Base-by-base conservation (phyloP, 1,140 invertebrate genomes). In the Achatina immaculata region DNA sequence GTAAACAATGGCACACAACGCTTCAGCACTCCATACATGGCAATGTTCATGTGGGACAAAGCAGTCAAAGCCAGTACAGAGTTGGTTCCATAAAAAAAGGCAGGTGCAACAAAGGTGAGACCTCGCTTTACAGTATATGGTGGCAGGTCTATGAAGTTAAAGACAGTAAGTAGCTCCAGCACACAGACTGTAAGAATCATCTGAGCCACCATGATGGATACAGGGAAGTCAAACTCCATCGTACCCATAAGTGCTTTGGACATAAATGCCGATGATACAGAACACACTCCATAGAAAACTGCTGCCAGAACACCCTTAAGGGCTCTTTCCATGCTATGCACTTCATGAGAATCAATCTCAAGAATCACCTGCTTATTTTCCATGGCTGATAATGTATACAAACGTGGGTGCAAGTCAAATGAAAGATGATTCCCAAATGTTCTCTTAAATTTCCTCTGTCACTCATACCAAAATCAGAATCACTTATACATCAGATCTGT, bases 21-120 rank as follows among this genome's bases (percentile, higher is more conserved):
- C 83, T 93, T 93, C 40, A 93, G 82, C 11, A 93, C 91, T 14
- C 92, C 92, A 86, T 93, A 93, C 91, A 93, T 92, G 0, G 93
- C 93, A 81, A 93, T 91, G 80, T 93, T 93, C 90, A 93, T 92
- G 38, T 92, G 91, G 81, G 90, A 89, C 16, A 93, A 86, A 9
- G 93, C 92, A 80, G 86, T 88, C 7, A 93, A 86, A 48, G 91
- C 90, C 34, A 93, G 84, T 7, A 92, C 88, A 31, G 92, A 88
- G 79, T 93, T 92, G 0, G 92, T 77, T 43, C 91, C 91, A 86
- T 92, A 92, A 73, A 92, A 92, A 9, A 92, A 62, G 7, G 92
- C 90, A 31, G 92, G 92, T 51, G 90, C 80, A 0, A 90, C 75
- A 84, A 93, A 92, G 14, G 84, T 82, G 69, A 84, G 79, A n/a